Evolutionary conservation across 92 coral and sea anemone species (phyloP).

Genomic region (Diadumene lineata): DNA sequence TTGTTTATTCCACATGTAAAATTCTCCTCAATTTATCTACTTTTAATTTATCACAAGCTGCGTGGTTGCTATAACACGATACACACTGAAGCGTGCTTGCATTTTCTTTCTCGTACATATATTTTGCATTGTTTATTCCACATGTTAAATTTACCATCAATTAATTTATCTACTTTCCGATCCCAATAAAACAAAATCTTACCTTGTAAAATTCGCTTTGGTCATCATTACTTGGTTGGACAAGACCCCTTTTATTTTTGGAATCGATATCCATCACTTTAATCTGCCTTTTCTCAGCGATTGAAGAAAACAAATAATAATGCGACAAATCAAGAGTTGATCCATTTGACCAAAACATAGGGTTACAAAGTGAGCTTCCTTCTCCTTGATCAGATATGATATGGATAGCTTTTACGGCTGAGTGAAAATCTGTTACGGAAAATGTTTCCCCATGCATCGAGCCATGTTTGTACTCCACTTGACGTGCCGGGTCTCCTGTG

Average conservation of each 20-base stretch:
- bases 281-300: constrained; percentile 58
- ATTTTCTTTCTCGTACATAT: too few species aligned
- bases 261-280: constrained; percentile 11
- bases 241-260: background rate
- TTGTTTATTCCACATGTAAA: too few species aligned
- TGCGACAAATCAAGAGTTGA: constrained; percentile 53
- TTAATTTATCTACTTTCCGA: too few species aligned
- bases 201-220: background rate
- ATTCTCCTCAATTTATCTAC: too few species aligned
- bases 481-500: constrained; percentile 48
- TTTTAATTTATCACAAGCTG: too few species aligned
- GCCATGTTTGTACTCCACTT: constrained; percentile 21
- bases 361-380: constrained; percentile 79
- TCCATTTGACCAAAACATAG: constrained; percentile 54
- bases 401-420: constrained; percentile 60
- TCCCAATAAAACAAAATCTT: too few species aligned
- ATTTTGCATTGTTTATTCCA: too few species aligned
- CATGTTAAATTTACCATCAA: too few species aligned
- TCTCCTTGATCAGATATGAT: constrained; percentile 69
- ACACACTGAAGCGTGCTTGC: too few species aligned
- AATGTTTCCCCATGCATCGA: constrained; percentile 41
- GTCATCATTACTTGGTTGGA: background rate
- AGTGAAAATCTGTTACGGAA: constrained; percentile 46
- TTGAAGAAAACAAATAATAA: constrained; percentile 63
- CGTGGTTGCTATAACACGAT: too few species aligned